Evolutionary conservation across 2,113 vertebrate species (phyloP).

Genomic region (Podarcis cretensis): DNA sequence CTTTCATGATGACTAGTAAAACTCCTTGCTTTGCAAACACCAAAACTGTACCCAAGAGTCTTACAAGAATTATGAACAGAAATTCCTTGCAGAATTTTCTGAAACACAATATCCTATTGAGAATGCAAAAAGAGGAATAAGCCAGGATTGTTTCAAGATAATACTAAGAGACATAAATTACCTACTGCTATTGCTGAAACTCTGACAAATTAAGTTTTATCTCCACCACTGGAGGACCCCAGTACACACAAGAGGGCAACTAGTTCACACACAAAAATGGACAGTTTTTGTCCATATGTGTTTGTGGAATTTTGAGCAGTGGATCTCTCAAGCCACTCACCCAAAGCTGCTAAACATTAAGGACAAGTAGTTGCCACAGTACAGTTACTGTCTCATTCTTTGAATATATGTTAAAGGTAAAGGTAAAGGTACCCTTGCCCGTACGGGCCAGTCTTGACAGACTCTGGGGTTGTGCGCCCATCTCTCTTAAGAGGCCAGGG

Average conservation of each 20-base stretch:
- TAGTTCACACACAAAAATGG: background rate
- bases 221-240: background rate
- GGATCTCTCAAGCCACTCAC: background rate
- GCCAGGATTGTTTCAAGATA: background rate
- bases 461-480: no score
- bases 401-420: background rate
- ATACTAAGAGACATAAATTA: background rate
- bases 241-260: background rate
- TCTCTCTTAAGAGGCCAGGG: no score
- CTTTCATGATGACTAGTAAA: background rate
- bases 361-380: background rate
- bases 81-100: background rate
- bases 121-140: background rate
- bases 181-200: background rate
- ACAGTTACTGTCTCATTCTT: background rate
- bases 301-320: background rate
- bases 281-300: background rate
- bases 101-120: background rate
- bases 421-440: no score
- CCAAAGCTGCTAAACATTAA: background rate
- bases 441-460: no score
- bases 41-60: background rate
- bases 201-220: background rate
- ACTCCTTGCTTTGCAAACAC: background rate
- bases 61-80: background rate